Percentiles rank a stretch among this genome's conserved stretches.
Evolutionary conservation across 1,140 invertebrate species (phyloP).

Genomic region (Camponotus pennsylvanicus): DNA sequence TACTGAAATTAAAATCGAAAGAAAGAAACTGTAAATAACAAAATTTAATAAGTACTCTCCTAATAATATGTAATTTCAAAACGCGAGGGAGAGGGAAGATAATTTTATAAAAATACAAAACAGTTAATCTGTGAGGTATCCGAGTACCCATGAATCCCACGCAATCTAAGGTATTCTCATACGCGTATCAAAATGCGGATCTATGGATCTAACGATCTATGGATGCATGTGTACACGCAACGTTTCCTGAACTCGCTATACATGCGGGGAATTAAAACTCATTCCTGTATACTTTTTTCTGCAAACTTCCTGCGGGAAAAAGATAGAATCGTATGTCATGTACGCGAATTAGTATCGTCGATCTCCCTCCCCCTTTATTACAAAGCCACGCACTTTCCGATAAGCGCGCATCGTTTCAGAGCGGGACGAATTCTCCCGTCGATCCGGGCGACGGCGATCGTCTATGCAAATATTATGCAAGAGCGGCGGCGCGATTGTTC

Average conservation of each 20-base stretch:
- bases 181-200: conserved; percentile 7
- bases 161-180: background rate
- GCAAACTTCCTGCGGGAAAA: conserved; percentile 20
- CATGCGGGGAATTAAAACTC: background rate
- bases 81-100: too few species aligned
- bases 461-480: conserved; percentile 62
- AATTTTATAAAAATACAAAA: background rate
- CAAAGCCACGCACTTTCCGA: conserved; percentile 16
- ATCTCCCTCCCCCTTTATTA: conserved; percentile 1
- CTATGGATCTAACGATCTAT: conserved; percentile 35
- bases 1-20: background rate
- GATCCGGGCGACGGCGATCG: conserved; percentile 44
- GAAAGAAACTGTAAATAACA: background rate
- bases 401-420: background rate
- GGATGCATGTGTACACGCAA: conserved; percentile 31
- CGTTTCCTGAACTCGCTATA: conserved; percentile 7
- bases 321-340: conserved; percentile 23
- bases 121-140: background rate
- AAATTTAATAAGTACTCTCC: background rate
- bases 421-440: background rate
- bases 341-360: conserved; percentile 19
- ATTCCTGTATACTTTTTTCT: conserved; percentile 19
- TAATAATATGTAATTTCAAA: background rate
- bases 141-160: conserved; percentile 11
- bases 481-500: conserved; percentile 50